These are phyloP conservation scores for Neomonachus schauinslandi DNA, from an alignment of 2,113 vertebrate genomes.

Conservation along the genomic window DNA sequence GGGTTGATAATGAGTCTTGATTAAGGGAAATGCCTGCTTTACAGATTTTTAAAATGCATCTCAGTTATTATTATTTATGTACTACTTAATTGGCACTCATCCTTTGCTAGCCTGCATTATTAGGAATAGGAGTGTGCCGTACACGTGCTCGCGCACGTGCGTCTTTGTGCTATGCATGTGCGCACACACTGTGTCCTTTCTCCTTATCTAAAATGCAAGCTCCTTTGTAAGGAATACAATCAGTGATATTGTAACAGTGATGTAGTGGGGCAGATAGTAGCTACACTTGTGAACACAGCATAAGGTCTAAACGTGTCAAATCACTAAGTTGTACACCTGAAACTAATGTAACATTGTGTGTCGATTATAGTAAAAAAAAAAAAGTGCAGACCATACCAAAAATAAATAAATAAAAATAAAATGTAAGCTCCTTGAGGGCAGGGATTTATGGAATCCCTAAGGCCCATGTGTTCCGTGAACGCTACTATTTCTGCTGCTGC, in stretches of 20 bases:
- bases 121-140: neutral
- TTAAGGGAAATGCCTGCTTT: neutral
- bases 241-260: neutral
- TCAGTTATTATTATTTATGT: neutral
- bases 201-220: conserved; percentile 3
- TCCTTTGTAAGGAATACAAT: neutral
- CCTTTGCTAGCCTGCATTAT: neutral
- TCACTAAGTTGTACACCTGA: neutral
- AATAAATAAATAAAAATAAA: neutral
- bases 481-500: neutral
- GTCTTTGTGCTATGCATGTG: rapidly evolving
- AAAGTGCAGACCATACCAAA: neutral
- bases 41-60: neutral
- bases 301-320: neutral
- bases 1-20: neutral
- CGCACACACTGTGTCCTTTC: neutral
- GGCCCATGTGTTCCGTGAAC: neutral
- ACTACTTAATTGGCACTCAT: neutral
- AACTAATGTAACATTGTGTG: neutral
- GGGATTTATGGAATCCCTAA: neutral
- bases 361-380: neutral
- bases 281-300: neutral
- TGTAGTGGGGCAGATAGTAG: neutral
- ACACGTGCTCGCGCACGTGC: no score
- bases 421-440: neutral